These are phyloP conservation scores for Potamarius usumacintae DNA, from an alignment of 2,113 vertebrate species.

Conservation along the genomic window DNA sequence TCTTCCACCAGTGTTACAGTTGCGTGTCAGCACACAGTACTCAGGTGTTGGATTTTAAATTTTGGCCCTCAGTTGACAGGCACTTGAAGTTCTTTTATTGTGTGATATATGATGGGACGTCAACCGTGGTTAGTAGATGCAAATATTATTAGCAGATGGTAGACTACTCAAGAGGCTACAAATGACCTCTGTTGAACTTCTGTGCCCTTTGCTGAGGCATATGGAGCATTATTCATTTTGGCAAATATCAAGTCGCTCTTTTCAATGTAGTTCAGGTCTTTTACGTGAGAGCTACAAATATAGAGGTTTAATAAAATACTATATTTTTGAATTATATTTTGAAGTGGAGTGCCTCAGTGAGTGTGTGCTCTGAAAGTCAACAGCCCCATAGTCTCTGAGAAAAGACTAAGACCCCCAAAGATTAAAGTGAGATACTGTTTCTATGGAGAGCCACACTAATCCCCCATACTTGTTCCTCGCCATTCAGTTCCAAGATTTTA, in stretches of 20 bases:
- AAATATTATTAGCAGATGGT: not conserved
- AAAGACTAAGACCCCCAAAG: not conserved
- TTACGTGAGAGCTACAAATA: too few relatives aligned
- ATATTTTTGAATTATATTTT: not conserved
- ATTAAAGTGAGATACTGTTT: not conserved
- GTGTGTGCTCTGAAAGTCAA: not conserved
- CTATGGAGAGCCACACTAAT: not conserved
- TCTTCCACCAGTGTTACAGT: constrained; percentile 37
- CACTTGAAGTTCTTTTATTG: not conserved
- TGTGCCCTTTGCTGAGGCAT: constrained; percentile 47
- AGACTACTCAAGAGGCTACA: not conserved
- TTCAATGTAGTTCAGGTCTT: too few relatives aligned
- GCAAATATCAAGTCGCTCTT: too few relatives aligned
- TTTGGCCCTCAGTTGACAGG: not conserved
- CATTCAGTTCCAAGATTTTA: not conserved
- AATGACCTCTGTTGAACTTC: not conserved
- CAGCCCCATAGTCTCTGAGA: not conserved
- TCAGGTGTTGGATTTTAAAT: constrained; percentile 28
- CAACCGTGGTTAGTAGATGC: not conserved
- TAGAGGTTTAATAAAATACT: not conserved
- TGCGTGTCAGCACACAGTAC: constrained; percentile 18
- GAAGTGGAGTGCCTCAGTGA: not conserved
- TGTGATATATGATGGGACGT: not conserved
- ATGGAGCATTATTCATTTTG: constrained; percentile 53
- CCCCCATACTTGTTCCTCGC: not conserved